Evolutionary conservation across 1,140 invertebrate genomes (phyloP), one percentile per base, ranked within the genome.

Genomic region (Cydia fagiglandana): DNA sequence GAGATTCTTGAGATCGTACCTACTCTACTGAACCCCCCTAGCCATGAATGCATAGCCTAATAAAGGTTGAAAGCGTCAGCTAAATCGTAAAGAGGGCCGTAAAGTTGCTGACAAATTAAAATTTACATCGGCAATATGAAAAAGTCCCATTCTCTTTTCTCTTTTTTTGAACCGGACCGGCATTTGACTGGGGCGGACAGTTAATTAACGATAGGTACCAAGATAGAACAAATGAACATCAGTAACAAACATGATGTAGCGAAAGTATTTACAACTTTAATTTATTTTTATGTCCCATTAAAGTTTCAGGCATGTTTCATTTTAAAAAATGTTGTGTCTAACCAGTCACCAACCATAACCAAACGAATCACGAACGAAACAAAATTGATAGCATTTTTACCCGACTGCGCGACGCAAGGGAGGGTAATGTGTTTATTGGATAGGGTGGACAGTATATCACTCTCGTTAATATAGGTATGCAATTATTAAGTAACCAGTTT

Each of bases 61-160:
- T 90, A 88, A 91, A 91, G 84, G 86, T 88, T 88, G 82, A 90
- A 87, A 84, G 86, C 87, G 84, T 76, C 85, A 83, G 84, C 85
- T 88, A 88, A 88, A 90, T 88, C 88, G 87, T 91, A 92, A 92
- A 92, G 85, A 90, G 88, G 81, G 85, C 84, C 88, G 86, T 91
- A 91, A 92, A 92, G 84, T 88, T 88, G 84, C 84, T 81, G 82
- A 86, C 86, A 91, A 90, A 92, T 91, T 90, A 89, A 91, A 92
- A 91, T 92, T 90, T 90, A 90, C 90, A 89, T 88, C 85, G 87
- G 83, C 88, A 88, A 88, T 89, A 91, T 91, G 90, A 91, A 92
- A 90, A 91, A 81, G 84, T 89, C 85, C 79, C 85, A 86, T 90
- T 83, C 83, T 86, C 85, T 90, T 83, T 82, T 86, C 85, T 85